Conservation (phyloP, 2,113 vertebrate genomes). For the Cichladusa arquata region DNA sequence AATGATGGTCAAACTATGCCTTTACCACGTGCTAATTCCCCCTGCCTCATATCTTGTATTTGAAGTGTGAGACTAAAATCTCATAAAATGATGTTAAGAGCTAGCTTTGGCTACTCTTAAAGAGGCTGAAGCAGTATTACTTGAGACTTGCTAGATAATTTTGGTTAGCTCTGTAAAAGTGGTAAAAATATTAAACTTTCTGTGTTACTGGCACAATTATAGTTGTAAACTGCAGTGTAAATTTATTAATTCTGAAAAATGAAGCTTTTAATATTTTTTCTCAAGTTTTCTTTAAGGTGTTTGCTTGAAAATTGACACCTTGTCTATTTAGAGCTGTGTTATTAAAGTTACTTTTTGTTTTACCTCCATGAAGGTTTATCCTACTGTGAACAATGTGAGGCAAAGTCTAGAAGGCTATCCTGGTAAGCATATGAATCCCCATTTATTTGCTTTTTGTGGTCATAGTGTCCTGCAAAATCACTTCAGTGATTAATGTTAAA, state of each 20-base stretch:
- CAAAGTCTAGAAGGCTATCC: constrained; percentile 96
- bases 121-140: neutral
- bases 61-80: neutral
- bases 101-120: neutral
- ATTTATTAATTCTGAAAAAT: neutral
- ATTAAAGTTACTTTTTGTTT: neutral
- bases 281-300: neutral
- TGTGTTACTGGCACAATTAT: neutral
- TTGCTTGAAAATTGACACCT: neutral
- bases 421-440: constrained; percentile 71
- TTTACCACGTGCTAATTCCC: neutral
- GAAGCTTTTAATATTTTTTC: neutral
- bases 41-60: rapidly evolving
- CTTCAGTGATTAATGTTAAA: neutral
- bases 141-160: neutral
- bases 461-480: neutral
- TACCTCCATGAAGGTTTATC: constrained; percentile 82
- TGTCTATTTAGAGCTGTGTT: neutral
- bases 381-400: constrained; percentile 92
- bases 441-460: neutral
- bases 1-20: neutral
- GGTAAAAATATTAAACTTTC: neutral
- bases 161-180: neutral
- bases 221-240: neutral
- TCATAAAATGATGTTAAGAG: neutral